These are phyloP conservation scores for Globicephala melas DNA, from an alignment of 2,113 vertebrate genomes.

Conservation along the genomic window DNA sequence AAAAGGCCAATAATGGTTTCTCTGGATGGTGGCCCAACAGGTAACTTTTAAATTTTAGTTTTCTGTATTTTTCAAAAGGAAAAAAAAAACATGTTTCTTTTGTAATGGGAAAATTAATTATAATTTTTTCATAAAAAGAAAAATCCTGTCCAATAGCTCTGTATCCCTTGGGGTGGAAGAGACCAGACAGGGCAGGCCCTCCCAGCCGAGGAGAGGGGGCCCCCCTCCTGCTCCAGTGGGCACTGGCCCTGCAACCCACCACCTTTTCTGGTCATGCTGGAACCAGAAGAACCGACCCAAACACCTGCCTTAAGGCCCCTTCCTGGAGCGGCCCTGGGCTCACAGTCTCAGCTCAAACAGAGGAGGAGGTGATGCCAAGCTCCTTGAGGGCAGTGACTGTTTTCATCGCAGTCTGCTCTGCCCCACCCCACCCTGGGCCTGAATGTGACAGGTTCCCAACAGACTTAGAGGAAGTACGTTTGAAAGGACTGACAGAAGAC, in stretches of 20 bases:
- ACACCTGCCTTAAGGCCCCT: not conserved
- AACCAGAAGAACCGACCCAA: not conserved
- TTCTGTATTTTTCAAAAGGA: not conserved
- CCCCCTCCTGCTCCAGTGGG: not conserved
- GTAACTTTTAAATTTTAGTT: not conserved
- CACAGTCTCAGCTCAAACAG: not conserved
- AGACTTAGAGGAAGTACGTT: not conserved
- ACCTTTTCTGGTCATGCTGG: not conserved
- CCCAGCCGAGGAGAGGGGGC: not conserved
- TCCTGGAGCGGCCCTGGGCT: not conserved
- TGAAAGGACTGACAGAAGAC: not conserved
- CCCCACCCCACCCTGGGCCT: fast-evolving
- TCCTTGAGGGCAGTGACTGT: not conserved
- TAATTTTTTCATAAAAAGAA: not conserved
- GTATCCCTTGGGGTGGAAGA: not conserved
- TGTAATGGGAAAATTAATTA: not conserved
- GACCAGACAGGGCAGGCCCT: not conserved
- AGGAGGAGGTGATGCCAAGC: not conserved
- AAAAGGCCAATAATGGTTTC: not conserved
- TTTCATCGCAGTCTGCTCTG: not conserved
- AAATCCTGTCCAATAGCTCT: not conserved
- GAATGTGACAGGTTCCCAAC: not conserved
- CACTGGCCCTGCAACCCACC: not conserved
- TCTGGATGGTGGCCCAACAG: not conserved
- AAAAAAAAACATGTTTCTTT: not conserved